Evolutionary conservation across 2,113 vertebrate species (phyloP), one percentile per base, ranked within the genome.

Genomic region (Xiphophorus hellerii): DNA sequence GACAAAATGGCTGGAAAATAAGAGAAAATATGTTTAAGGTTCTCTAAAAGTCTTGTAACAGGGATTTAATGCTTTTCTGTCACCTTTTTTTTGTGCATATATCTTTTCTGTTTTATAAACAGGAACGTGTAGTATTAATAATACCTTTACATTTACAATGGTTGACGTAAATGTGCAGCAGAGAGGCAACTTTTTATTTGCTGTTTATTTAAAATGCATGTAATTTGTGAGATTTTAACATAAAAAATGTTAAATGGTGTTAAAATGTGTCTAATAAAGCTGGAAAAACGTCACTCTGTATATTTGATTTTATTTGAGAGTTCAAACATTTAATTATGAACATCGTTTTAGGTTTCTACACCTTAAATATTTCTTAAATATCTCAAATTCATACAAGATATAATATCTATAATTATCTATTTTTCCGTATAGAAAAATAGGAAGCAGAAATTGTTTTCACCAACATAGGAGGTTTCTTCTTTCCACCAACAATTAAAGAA

Each of bases 41-140:
- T 28, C 27, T 37, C 3, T 22, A 9, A n/a, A 54, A 3, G 51
- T 58, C 25, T 58, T n/a, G 22, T 58, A n/a, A 58, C 51, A 25
- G 20, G 51, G 51, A 58, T 58, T 58, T 10, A 7, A 25, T 22
- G 8, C 63, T 66, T 68, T 51, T 71, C 9, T 71, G 8, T 64
- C 17, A 66, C 6, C 30, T 62, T 48, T 70, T 48, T 70, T 42
- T 13, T 80, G 33, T 9, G 9, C 33, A 9, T 35, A 48, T 79
- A 66, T 81, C 31, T 71, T 37, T 82, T 91, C 86, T 88, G 87
- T 92, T 91, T 90, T 84, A 85, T 90, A 76, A 91, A 92, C 87
- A 90, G 78, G 9, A 20, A 84, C 30, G 25, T 29, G 80, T 92
- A 84, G 74, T 86, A 84, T 83, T 81, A 14, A 64, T 67, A 77